A percentile compares a stretch with the other conserved stretches of the same genome.
Conservation (phyloP, 2,888 invertebrate species). For the Sphaeridia pumilis region DNA sequence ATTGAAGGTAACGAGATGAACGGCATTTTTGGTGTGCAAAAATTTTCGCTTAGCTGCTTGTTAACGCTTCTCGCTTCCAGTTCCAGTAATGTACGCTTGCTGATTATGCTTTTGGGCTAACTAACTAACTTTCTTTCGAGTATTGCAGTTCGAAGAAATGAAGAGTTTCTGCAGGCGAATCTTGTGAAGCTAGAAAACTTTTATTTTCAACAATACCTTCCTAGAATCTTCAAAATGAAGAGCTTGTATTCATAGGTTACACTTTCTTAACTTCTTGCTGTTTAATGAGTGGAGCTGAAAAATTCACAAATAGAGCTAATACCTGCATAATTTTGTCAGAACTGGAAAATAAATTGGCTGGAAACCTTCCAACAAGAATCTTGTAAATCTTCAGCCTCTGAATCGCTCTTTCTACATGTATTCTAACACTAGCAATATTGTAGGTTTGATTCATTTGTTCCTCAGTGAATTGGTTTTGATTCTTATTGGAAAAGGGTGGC, state of each 20-base stretch:
- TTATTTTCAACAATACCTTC: not conserved
- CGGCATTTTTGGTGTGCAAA: no score
- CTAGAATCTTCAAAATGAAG: not conserved
- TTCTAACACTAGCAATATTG: constrained; percentile 10
- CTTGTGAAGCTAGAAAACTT: not conserved
- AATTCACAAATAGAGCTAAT: constrained; percentile 4
- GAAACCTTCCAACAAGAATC: not conserved
- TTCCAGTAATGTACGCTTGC: no score
- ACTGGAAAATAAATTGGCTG: constrained; percentile 1
- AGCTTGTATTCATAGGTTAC: no score
- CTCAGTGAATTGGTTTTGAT: not conserved
- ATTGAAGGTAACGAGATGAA: not conserved
- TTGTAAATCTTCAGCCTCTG: constrained; percentile 9
- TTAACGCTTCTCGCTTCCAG: no score
- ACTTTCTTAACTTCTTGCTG: no score
- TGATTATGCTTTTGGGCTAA: no score
- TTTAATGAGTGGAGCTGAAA: constrained; percentile 8
- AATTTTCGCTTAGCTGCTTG: no score
- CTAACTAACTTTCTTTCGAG: not conserved
- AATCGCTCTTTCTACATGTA: constrained; percentile 14
- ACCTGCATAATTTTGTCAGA: constrained; percentile 12
- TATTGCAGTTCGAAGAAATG: not conserved
- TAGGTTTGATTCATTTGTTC: constrained; percentile 4
- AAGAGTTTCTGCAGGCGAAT: not conserved
- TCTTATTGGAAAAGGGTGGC: constrained; percentile 6